A percentile compares a stretch with the other conserved stretches of the same genome.
Conservation (phyloP, 2,113 vertebrate genomes). For the Gymnarchus niloticus region DNA sequence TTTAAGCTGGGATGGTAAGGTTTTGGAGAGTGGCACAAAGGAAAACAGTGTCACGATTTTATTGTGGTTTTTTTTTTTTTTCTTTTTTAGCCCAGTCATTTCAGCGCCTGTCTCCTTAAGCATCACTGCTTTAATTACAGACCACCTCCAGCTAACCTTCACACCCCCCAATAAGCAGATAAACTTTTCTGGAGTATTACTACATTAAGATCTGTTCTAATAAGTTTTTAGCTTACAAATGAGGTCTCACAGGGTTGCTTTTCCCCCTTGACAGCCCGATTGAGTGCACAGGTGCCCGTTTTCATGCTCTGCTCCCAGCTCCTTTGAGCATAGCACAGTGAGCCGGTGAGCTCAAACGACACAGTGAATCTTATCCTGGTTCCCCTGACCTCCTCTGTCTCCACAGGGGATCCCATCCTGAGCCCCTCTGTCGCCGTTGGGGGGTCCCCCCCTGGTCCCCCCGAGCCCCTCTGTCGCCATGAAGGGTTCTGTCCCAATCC, state of each 20-base stretch:
- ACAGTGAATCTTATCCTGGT: background rate
- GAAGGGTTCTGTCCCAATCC: too few species aligned
- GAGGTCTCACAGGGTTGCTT: background rate
- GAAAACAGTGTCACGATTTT: background rate
- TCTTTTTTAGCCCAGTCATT: background rate
- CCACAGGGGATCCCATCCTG: too few species aligned
- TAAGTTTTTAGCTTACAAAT: background rate
- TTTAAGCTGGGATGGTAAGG: background rate
- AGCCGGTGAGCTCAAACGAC: too few species aligned
- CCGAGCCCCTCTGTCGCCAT: too few species aligned
- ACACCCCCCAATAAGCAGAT: background rate
- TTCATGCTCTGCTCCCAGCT: background rate
- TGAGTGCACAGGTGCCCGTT: too few species aligned
- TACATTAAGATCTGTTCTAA: background rate
- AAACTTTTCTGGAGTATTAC: background rate
- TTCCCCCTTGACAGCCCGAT: too few species aligned
- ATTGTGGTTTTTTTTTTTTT: background rate
- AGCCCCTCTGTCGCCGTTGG: too few species aligned
- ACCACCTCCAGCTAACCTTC: background rate
- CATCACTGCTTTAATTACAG: constrained; percentile 3
- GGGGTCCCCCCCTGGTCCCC: background rate
- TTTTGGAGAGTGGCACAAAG: background rate
- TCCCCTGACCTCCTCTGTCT: too few species aligned
- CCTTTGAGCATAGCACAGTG: too few species aligned
- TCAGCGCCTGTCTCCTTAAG: background rate